Conservation (phyloP, 2,888 invertebrate species). For the Drosophila parthenogenetica region DNA sequence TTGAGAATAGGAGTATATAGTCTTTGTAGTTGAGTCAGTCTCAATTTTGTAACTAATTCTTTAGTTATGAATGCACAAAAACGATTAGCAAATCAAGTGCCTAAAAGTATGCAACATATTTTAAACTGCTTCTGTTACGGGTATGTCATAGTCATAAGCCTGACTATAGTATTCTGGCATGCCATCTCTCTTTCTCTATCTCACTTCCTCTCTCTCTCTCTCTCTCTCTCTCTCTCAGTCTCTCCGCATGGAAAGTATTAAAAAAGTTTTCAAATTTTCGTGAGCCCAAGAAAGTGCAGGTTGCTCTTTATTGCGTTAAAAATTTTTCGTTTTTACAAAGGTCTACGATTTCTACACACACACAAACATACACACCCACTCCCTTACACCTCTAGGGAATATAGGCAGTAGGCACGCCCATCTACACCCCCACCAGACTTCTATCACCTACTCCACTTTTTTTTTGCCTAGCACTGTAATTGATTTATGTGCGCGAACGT, state of each 20-base stretch:
- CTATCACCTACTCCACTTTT: background rate
- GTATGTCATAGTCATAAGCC: background rate
- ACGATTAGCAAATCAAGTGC: too few relatives aligned
- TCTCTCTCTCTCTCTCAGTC: background rate
- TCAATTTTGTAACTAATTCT: too few relatives aligned
- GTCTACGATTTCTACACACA: constrained; percentile 40
- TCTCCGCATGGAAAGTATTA: constrained; percentile 50
- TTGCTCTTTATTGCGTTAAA: constrained; percentile 73
- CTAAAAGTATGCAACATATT: too few relatives aligned
- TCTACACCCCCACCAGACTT: background rate
- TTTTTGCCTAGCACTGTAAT: constrained; percentile 63
- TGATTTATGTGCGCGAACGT: constrained; percentile 75
- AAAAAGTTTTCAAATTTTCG: constrained; percentile 73
- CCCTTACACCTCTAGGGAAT: constrained; percentile 30
- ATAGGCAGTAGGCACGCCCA: constrained; percentile 43
- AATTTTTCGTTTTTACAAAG: constrained; percentile 65
- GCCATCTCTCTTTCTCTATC: background rate
- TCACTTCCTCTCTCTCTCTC: background rate
- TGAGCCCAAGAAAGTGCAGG: constrained; percentile 64
- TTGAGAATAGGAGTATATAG: background rate
- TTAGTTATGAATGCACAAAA: too few relatives aligned
- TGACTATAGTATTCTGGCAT: background rate
- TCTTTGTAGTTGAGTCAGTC: background rate
- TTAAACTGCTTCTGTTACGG: background rate
- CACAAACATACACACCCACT: constrained; percentile 11